Percentiles rank a stretch among this genome's conserved stretches.
Evolutionary conservation across 2,797 vertebrate species (phyloP).

Genomic region (Microcaecilia unicolor): DNA sequence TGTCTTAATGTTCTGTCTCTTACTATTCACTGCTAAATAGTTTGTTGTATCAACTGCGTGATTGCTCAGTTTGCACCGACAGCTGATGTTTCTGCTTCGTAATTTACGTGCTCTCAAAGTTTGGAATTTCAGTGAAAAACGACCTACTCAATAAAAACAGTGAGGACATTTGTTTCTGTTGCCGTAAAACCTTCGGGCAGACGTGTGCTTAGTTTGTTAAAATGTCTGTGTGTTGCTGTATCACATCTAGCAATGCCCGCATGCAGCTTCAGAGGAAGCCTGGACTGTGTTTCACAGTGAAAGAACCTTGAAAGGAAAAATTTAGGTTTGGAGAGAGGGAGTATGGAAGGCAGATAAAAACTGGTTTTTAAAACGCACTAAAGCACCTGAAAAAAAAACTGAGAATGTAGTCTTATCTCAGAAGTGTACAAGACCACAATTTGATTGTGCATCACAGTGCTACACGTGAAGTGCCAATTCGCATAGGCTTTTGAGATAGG

Average conservation of each 20-base stretch:
- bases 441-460: too few relatives aligned
- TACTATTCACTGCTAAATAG: conserved; percentile 11
- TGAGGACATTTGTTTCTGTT: conserved; percentile 18
- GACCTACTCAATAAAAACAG: conserved; percentile 19
- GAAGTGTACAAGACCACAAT: accelerated
- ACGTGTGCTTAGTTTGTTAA: conserved; percentile 12
- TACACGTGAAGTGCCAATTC: too few relatives aligned
- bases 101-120: conserved; percentile 1
- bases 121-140: conserved; percentile 13
- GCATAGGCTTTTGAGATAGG: too few relatives aligned
- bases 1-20: conserved; percentile 10
- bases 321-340: accelerated
- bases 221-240: conserved; percentile 18
- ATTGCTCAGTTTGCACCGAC: not conserved
- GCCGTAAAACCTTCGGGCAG: conserved; percentile 10
- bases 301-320: not conserved
- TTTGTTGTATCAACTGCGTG: not conserved
- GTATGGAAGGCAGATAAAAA: not conserved
- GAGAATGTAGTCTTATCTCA: accelerated
- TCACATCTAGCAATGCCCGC: too few relatives aligned
- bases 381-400: too few relatives aligned
- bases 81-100: conserved; percentile 6
- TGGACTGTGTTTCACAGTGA: too few relatives aligned
- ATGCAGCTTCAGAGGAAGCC: too few relatives aligned
- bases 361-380: too few relatives aligned